Base-by-base conservation (phyloP, 2,888 invertebrate genomes). In the Dyspetes luteomarginatus region DNA sequence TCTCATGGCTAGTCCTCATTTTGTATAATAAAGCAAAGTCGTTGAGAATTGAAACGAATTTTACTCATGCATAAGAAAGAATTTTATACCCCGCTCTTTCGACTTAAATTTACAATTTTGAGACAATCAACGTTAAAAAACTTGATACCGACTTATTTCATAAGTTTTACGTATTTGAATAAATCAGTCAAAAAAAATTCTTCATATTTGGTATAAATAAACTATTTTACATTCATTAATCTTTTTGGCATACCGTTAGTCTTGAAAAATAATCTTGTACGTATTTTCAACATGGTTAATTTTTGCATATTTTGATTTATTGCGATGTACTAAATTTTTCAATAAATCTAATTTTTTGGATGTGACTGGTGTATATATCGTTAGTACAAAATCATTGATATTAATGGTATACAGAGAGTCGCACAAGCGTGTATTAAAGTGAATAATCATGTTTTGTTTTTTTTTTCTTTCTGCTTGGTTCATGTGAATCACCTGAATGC, bases 401-500 rank as follows among this genome's bases (percentile, higher is more conserved):
- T n/a, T 12, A 5, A 48, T 7, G 17, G 5, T 5, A 17, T n/a
- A 48, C 4, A 65, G 15, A 55, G 22, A 71, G 12, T 9, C 7
- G 19, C 24, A 26, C 30, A 75, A 69, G 81, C 73, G 73, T 77
- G 73, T 64, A 81, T 73, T 73, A 64, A 77, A 81, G 81, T 77
- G 77, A 81, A 80, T n/a, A 50, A 64, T 12, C 43, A 17, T 45
- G 9, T 60, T 36, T 71, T 24, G 45, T 60, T 72, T 36, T 15
- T 7, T 12, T 0, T 73, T 22, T 17, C 48, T 50, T 41, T 19
- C n/a, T n/a, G n/a, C 48, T 71, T 48, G 28, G n/a, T 0, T 62
- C 62, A 77, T 71, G 45, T 43, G 24, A 77, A 92, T 92, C 95
- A 97, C 97, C 97, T 97, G 95, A 81, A 96, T 95, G 92, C 97